Base-by-base conservation (phyloP, 1,140 invertebrate genomes). In the Drosophila paulistorum region DNA sequence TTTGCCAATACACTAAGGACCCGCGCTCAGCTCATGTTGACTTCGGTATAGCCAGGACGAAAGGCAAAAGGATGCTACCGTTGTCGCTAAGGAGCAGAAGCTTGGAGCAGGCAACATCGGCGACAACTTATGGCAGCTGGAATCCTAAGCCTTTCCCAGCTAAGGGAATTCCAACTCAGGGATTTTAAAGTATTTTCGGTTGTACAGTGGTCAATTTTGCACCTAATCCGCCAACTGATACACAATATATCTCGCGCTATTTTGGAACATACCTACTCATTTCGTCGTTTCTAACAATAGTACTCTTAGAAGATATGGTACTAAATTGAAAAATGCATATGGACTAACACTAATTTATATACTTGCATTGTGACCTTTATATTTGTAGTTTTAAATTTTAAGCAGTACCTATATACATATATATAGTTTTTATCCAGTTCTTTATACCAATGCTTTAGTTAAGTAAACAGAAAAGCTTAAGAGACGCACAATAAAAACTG, bases 21-120 rank as follows among this genome's bases (percentile, higher is more conserved):
- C 39, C 70, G 71, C 67, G 82, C 82, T 87, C 83, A 86, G 82
- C 82, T 87, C 83, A 86, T 83, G 83, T 86, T 86, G 82, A 81
- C 83, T 79, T 72, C 68, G 68, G 65, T 37, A 61, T 14, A 11
- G 45, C 63, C 33, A 35, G 61, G 66, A 55, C 23, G 61, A 64
- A 37, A 0, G 39, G 51, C 39, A 64, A 60, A 23, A 45, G 14
- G 7, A n/a, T 23, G 1, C 14, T 20, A 17, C 33, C 17, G 63
- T 51, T 17, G 26, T 13, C 7, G 45, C 20, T 37, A 48, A 23
- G 42, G 70, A 39, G 45, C 62, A 55, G 68, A 30, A 65, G 75
- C 74, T 59, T 59, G 48, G 51, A 39, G 11, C 23, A 45, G 48
- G 61, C 45, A 59, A 45, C 63, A 33, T 39, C 67, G 65, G 59